Conservation (phyloP, 2,888 invertebrate species). For the Morpho achilles region DNA sequence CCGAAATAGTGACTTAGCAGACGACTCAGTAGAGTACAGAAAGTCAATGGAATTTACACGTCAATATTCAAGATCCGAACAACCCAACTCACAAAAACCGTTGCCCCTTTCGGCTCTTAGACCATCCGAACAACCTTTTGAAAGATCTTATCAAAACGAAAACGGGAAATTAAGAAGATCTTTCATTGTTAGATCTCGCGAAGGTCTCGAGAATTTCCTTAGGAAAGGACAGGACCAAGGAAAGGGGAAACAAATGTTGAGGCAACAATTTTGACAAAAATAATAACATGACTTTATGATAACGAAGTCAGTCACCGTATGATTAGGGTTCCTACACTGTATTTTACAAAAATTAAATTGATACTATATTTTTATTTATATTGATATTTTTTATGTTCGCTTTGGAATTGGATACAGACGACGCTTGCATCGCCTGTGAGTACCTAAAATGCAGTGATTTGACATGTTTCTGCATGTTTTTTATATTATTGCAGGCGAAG, state of each 20-base stretch:
- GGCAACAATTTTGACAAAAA: conserved; percentile 31
- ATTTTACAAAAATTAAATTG: conserved; percentile 3
- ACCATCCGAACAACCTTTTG: conserved; percentile 56
- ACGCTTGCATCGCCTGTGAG: conserved; percentile 23
- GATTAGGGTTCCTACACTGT: conserved; percentile 23
- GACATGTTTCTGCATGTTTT: conserved; percentile 17
- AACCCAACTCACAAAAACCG: conserved; percentile 33
- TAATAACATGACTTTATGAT: neutral
- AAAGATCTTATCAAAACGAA: conserved; percentile 49
- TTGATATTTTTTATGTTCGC: conserved; percentile 19
- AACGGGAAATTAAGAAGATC: conserved; percentile 65
- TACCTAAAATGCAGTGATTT: conserved; percentile 11
- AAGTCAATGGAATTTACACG: conserved; percentile 38
- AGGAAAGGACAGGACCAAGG: conserved; percentile 53
- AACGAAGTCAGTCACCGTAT: conserved; percentile 7
- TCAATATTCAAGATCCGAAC: conserved; percentile 50
- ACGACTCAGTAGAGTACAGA: conserved; percentile 48
- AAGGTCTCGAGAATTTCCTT: conserved; percentile 66
- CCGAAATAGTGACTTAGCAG: conserved; percentile 32
- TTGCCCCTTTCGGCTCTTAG: conserved; percentile 38
- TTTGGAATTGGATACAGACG: conserved; percentile 22
- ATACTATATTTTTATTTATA: conserved; percentile 1
- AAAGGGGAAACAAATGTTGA: conserved; percentile 49
- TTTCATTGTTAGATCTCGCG: conserved; percentile 67
- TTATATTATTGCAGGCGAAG: neutral